Percentiles rank a stretch among this genome's conserved stretches.
These are phyloP conservation scores for Sturnira hondurensis DNA, from an alignment of 2,113 vertebrate species.

Conservation along the genomic window DNA sequence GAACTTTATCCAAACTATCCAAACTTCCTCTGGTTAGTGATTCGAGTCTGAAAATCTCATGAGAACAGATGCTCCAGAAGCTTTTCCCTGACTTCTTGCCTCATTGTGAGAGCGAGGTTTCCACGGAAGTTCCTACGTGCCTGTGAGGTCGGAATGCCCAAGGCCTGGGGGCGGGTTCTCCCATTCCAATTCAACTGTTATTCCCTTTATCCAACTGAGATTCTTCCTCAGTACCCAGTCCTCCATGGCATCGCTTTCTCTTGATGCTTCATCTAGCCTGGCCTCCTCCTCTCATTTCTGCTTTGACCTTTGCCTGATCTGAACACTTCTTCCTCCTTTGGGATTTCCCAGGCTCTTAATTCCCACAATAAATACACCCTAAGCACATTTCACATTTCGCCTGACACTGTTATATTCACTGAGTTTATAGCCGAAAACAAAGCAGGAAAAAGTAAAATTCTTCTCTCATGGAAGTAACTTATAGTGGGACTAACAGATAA, in stretches of 20 bases:
- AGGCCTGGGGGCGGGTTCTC: not conserved
- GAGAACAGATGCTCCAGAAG: constrained; percentile 34
- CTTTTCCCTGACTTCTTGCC: constrained; percentile 42
- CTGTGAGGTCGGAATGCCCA: not conserved
- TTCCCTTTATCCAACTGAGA: not conserved
- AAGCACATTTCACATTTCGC: not conserved
- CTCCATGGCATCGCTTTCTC: not conserved
- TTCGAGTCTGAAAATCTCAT: constrained; percentile 34
- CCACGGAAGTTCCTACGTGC: not conserved
- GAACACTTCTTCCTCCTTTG: not conserved
- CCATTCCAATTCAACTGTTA: not conserved
- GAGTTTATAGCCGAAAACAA: not conserved
- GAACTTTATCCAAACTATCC: constrained; percentile 35
- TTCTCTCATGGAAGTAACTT: not conserved
- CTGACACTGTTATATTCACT: not conserved
- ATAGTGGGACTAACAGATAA: not conserved
- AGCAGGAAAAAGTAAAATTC: not conserved
- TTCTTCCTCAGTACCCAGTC: not conserved
- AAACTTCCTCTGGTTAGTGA: constrained; percentile 41
- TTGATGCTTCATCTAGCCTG: too few relatives aligned
- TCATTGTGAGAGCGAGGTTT: constrained; percentile 32
- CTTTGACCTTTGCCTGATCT: not conserved
- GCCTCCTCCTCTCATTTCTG: not conserved
- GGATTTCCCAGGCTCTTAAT: not conserved
- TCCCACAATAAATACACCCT: not conserved